Evolutionary conservation across 2,888 invertebrate species (phyloP), one percentile per base, ranked within the genome.

Genomic region (Gymnoscelis rufifasciata): DNA sequence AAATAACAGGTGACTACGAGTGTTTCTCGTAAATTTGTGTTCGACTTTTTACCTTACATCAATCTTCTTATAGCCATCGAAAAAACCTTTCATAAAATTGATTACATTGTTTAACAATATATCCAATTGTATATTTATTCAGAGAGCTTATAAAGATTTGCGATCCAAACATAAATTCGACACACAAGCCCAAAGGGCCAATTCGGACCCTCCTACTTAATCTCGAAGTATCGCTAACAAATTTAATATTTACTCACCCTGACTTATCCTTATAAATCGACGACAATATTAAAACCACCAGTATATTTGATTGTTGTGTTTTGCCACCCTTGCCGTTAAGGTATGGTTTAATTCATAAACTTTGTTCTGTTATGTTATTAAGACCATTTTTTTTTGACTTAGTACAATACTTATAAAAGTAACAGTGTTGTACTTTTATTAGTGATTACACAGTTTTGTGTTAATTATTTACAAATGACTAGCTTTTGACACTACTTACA

Each of bases 191-290:
- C 39, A 54, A 60, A 26, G 35, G 38, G 51, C 41, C 38, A 52
- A 51, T 44, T 41, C 54, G 52, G 60, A 55, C 75, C 84, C 80
- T 80, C 83, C 81, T 78, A 78, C 78, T 78, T 81, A 87, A 84
- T 88, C 83, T 80, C 72, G 48, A 65, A 79, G 80, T 84, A 83
- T 88, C 83, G 71, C 75, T 83, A 83, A 83, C 88, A 83, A 88
- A 88, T 87, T 87, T 88, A 83, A 87, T 87, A 87, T 88, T 88
- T 86, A 83, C 84, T 83, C 78, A 68, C 70, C 59, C 68, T 68
- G 86, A 86, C 84, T 87, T 84, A 88, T 87, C 87, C 76, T 87
- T 87, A 88, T 87, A 88, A 87, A 87, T 87, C 78, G 88, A 73
- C 78, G 78, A 83, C 87, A 83, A 79, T 88, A 87, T 88, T 88